phyloP scores from a whole-genome alignment of 2,797 vertebrate genomes.

The Danio albolineatus region DNA sequence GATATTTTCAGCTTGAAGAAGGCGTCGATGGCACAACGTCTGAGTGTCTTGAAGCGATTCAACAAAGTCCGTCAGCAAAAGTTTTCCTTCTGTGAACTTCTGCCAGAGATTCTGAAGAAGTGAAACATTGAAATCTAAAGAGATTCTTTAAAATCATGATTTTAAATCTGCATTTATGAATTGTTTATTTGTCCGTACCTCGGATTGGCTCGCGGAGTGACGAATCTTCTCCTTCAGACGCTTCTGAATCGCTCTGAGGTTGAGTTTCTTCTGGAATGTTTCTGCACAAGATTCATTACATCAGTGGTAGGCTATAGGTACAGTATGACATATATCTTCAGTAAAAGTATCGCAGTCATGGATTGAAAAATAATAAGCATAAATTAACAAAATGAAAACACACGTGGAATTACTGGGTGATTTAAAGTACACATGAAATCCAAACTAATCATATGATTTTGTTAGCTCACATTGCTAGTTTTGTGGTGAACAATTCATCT shows the following conservation, averaged over 20 bases:
- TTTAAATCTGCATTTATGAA: slow-evolving; percentile 18
- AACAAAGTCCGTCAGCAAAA: slow-evolving; percentile 59
- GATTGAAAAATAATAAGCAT: background rate
- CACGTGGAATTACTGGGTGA: too few species aligned
- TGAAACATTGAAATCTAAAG: slow-evolving; percentile 1
- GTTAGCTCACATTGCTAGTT: too few species aligned
- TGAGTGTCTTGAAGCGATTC: slow-evolving; percentile 58
- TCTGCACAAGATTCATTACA: slow-evolving; percentile 27
- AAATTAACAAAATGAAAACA: too few species aligned
- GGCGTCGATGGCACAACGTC: slow-evolving; percentile 61
- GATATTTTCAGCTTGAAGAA: slow-evolving; percentile 66
- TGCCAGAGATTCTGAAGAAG: slow-evolving; percentile 65
- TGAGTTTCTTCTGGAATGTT: slow-evolving; percentile 47
- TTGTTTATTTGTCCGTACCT: slow-evolving; percentile 55
- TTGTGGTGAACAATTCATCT: too few species aligned
- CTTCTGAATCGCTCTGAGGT: slow-evolving; percentile 45
- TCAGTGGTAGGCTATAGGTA: background rate
- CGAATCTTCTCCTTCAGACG: slow-evolving; percentile 60
- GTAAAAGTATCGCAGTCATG: too few species aligned
- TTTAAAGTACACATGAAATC: too few species aligned
- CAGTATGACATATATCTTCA: too few species aligned
- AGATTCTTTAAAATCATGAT: background rate
- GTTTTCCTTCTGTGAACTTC: slow-evolving; percentile 62
- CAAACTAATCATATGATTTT: too few species aligned
- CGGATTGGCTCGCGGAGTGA: slow-evolving; percentile 59